Base-by-base conservation (phyloP, 2,113 vertebrate species). In the Leiothrix lutea region DNA sequence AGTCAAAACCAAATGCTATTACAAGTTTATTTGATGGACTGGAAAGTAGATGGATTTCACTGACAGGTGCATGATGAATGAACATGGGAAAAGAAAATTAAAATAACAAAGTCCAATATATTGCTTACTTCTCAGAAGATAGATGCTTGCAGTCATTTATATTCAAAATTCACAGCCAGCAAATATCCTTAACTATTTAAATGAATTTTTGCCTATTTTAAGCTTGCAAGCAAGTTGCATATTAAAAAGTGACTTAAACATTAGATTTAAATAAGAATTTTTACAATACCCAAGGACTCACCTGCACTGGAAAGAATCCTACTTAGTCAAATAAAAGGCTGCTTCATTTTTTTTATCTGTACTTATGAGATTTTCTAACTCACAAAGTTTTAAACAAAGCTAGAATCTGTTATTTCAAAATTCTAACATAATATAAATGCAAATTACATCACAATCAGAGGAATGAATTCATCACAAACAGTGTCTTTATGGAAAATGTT, bases 51-150 rank as follows among this genome's bases (percentile, higher is more conserved):
- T 78, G 69, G 79, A 79, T 93, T 70, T 83, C 35, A 72, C 60
- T 92, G 92, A 95, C 89, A 95, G 80, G 23, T 94, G 42, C n/a
- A 33, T 86, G 90, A 95, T 70, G 47, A 64, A 96, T 95, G 67
- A 83, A 81, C 47, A 47, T 81, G n/a, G 50, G 53, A 83, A 79
- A 95, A 92, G 75, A 90, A 93, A 92, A 95, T 86, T n/a, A 80
- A 74, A 87, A 91, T 90, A 73, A 74, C 40, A 9, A 70, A 78
- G 42, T 86, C n/a, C 61, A 88, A 65, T 80, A 79, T 72, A 92
- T 93, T 86, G 35, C 56, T 72, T 91, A 79, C 45, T 69, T 70
- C 73, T 93, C 58, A 66, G 65, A 81, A 94, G 62, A 44, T 4
- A 91, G 81, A 83, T 80, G 62, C 11, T 90, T 92, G 62, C 42